These are phyloP conservation scores for Triplophysa bombifrons DNA, from an alignment of 2,797 vertebrate species.

Conservation along the genomic window DNA sequence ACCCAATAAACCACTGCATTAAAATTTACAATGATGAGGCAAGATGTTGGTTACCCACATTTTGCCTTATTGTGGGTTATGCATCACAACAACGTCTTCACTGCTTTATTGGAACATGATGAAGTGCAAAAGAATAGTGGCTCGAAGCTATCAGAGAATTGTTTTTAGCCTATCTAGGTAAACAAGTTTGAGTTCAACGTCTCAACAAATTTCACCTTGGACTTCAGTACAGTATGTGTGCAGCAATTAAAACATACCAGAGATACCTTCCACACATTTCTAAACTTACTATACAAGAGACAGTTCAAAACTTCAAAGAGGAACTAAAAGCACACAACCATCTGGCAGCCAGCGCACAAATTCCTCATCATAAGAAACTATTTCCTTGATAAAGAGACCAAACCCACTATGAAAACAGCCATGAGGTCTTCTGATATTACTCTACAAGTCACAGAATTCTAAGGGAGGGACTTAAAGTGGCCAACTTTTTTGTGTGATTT, in stretches of 20 bases:
- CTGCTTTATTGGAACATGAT: neutral
- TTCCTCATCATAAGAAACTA: constrained; percentile 58
- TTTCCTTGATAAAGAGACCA: constrained; percentile 67
- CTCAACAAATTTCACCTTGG: neutral
- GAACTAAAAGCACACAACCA: constrained; percentile 14
- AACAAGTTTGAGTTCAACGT: neutral
- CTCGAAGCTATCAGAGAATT: neutral
- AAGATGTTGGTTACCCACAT: constrained; percentile 18
- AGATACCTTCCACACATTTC: neutral
- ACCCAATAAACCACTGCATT: neutral
- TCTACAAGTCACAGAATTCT: neutral
- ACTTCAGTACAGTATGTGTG: too few relatives aligned
- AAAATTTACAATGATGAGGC: constrained; percentile 20
- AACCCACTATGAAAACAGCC: constrained; percentile 55
- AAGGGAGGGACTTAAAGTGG: too few relatives aligned
- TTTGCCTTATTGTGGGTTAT: constrained; percentile 13
- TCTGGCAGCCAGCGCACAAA: constrained; percentile 38
- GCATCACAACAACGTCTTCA: neutral
- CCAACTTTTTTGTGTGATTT: neutral
- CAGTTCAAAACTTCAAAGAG: constrained; percentile 5
- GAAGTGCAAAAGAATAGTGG: neutral
- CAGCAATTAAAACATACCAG: neutral
- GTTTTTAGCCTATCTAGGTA: neutral
- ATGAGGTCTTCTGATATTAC: neutral
- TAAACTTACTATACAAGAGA: neutral